Evolutionary conservation across 1,140 invertebrate genomes (phyloP), one percentile per base, ranked within the genome.

Genomic region (Cephus cinctus): DNA sequence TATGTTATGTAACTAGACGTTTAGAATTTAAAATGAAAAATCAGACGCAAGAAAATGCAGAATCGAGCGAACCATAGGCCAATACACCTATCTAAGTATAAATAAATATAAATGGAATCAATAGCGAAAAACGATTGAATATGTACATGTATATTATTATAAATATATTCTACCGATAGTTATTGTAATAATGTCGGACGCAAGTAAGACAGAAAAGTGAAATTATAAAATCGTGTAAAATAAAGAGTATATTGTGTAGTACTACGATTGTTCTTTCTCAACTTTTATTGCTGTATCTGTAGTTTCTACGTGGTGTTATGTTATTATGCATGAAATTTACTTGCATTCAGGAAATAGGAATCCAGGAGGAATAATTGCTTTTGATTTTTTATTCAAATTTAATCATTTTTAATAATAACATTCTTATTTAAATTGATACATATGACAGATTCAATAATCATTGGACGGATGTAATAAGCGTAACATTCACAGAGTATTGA

Each of bases 141-240:
- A 67, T 68, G 66, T 69, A 70, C 47, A 70, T 74, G 69, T 74
- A 72, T 69, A 71, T 65, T 73, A 69, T 69, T 71, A 69, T 69
- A 66, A 65, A 71, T 68, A 68, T 65, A 58, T 66, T 60, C 42
- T 69, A 63, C 66, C 43, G 38, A 63, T 67, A 68, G 57, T 53
- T 56, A 64, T 66, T 64, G 55, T 66, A 64, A 65, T 63, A 66
- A 59, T 57, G 46, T 63, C 48, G 50, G 52, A 47, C 39, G 39
- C 21, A 19, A 31, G 52, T 32, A 63, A 55, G 36, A 52, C 18
- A 36, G 34, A 46, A 57, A 62, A 59, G 50, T 57, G 52, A 64
- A 61, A 59, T 59, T 67, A 62, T 67, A 52, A 59, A 60, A 66
- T 66, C 54, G 62, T 70, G 57, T 65, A 63, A 67, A 71, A 66